These are phyloP conservation scores for Epinephelus coioides DNA, from an alignment of 2,797 vertebrate species.

Conservation along the genomic window DNA sequence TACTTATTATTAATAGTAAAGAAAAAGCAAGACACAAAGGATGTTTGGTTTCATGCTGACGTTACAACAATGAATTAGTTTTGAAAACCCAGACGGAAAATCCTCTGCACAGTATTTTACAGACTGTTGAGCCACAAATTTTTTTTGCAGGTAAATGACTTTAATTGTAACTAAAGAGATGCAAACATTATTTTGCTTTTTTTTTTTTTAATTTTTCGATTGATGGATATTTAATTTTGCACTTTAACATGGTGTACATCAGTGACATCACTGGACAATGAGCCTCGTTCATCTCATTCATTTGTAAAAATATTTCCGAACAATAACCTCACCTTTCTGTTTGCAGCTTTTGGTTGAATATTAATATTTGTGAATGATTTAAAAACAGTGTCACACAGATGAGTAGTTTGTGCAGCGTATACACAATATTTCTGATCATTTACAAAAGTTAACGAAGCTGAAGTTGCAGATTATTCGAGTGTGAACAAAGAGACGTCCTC, in stretches of 20 bases:
- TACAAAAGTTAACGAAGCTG: neutral
- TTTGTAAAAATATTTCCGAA: constrained; percentile 4
- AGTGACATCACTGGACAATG: neutral
- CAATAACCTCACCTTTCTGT: neutral
- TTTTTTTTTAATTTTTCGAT: neutral
- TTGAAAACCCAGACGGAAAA: neutral
- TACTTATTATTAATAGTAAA: neutral
- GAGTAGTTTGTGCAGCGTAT: neutral
- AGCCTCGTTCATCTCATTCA: constrained; percentile 14
- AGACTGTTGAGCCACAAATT: constrained; percentile 16
- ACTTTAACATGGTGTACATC: constrained; percentile 24
- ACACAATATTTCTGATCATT: constrained; percentile 1
- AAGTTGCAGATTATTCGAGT: constrained; percentile 6
- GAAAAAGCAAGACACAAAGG: neutral
- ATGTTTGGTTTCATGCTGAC: neutral
- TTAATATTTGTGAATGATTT: constrained; percentile 18
- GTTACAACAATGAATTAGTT: neutral
- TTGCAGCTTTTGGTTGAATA: constrained; percentile 21
- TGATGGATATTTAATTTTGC: constrained; percentile 32
- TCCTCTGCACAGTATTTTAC: neutral
- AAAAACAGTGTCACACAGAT: neutral
- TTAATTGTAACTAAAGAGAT: neutral
- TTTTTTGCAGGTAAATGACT: neutral
- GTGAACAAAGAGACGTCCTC: neutral
- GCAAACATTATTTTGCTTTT: constrained; percentile 18